These are phyloP conservation scores for Nezara viridula DNA, from an alignment of 2,888 invertebrate genomes.

Conservation along the genomic window DNA sequence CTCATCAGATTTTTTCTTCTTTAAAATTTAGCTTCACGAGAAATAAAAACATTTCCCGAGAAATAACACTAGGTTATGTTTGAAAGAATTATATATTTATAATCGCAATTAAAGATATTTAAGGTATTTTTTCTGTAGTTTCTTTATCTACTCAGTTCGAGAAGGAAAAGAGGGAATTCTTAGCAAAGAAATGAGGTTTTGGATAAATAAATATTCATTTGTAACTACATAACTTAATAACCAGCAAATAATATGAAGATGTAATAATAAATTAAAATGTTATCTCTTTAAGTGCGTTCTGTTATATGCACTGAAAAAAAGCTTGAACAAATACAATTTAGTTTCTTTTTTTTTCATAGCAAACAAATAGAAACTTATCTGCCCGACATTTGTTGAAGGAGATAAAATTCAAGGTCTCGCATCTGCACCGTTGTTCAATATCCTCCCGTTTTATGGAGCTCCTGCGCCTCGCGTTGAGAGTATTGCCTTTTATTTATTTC, in stretches of 20 bases:
- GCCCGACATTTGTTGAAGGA: not conserved
- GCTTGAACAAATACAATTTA: not conserved
- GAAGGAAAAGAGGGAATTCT: no score
- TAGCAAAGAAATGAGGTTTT: no score
- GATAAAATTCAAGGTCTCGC: not conserved
- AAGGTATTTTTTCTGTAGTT: no score
- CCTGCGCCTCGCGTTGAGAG: not conserved
- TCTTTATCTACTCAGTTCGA: no score
- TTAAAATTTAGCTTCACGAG: no score
- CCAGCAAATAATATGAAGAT: not conserved
- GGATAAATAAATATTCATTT: no score
- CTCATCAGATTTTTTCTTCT: no score
- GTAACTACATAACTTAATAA: not conserved
- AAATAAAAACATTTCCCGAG: no score
- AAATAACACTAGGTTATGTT: no score
- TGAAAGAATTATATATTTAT: no score
- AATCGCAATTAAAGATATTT: no score
- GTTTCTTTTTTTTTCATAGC: not conserved
- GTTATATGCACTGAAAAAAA: not conserved
- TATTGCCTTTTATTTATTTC: not conserved
- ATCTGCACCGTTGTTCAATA: not conserved
- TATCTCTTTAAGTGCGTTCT: not conserved
- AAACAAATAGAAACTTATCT: conserved; percentile 1
- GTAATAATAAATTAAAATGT: conserved; percentile 3
- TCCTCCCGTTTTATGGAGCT: not conserved